These are phyloP conservation scores for Eurypyga helias DNA, from an alignment of 2,113 vertebrate species.

Conservation along the genomic window DNA sequence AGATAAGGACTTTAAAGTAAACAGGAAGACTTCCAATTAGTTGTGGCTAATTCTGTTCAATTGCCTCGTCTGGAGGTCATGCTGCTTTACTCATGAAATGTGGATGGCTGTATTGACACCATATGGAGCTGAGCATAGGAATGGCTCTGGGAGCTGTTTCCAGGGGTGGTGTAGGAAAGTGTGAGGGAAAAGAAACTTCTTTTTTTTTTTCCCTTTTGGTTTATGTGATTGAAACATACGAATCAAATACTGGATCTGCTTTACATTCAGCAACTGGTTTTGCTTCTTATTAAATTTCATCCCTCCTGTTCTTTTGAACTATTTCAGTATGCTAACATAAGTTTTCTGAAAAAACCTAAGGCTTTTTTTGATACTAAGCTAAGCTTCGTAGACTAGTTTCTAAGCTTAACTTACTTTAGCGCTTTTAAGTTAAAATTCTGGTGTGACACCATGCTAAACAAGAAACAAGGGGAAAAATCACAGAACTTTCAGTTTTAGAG, in stretches of 20 bases:
- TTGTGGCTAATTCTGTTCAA: slow-evolving; percentile 84
- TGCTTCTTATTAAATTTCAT: not conserved
- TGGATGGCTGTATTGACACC: slow-evolving; percentile 77
- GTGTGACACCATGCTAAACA: not conserved
- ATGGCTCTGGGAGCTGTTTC: slow-evolving; percentile 34
- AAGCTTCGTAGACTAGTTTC: not conserved
- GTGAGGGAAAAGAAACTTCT: not conserved
- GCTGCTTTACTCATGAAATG: slow-evolving; percentile 70
- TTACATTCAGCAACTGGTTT: not conserved
- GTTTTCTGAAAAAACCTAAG: not conserved
- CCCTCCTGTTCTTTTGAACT: not conserved
- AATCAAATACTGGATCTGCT: not conserved
- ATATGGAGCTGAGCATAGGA: slow-evolving; percentile 66
- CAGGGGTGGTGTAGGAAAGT: slow-evolving; percentile 8
- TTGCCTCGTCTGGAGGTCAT: slow-evolving; percentile 80
- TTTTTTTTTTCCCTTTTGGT: not conserved
- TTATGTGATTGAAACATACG: not conserved
- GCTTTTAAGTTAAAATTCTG: not conserved
- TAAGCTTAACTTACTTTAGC: not conserved
- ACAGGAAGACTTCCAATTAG: slow-evolving; percentile 86
- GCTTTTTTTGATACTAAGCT: not conserved
- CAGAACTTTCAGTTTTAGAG: not conserved
- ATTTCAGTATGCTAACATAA: not conserved
- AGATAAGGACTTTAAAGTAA: slow-evolving; percentile 78
- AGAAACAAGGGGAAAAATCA: not conserved